Conservation (phyloP, 1,140 invertebrate genomes). For the Drosophila willistoni region DNA sequence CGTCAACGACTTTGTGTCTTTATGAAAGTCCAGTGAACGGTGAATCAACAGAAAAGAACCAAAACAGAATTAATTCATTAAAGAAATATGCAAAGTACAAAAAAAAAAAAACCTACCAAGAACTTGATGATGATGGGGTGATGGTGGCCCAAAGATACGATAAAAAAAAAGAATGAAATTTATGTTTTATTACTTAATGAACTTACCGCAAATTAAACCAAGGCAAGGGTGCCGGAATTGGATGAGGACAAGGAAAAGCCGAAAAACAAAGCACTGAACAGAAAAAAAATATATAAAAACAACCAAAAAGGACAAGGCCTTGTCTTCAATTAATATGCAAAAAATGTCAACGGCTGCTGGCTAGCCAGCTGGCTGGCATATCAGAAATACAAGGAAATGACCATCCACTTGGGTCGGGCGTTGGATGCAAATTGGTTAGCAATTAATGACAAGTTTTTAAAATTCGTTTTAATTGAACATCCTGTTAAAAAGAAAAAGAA, state of each 20-base stretch:
- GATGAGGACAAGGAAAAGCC: conserved; percentile 15
- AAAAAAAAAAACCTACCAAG: conserved; percentile 47
- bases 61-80: conserved; percentile 82
- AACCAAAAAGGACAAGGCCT: conserved; percentile 35
- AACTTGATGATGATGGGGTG: conserved; percentile 43
- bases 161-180: conserved; percentile 68
- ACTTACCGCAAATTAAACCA: conserved; percentile 81
- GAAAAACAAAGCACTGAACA: background rate
- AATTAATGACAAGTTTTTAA: conserved; percentile 58
- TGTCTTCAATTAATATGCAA: conserved; percentile 79
- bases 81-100: conserved; percentile 79
- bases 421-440: conserved; percentile 67
- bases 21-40: conserved; percentile 77
- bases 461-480: conserved; percentile 71
- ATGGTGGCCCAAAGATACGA: conserved; percentile 16
- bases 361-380: conserved; percentile 56
- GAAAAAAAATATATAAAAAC: conserved; percentile 5
- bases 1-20: conserved; percentile 71
- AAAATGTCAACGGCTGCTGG: conserved; percentile 69
- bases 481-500: conserved; percentile 20
- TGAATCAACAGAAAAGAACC: conserved; percentile 77
- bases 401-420: conserved; percentile 27
- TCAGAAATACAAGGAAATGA: conserved; percentile 34
- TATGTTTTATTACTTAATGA: conserved; percentile 82
- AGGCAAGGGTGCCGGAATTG: conserved; percentile 42